Evolutionary conservation across 1,140 invertebrate genomes (phyloP), one percentile per base, ranked within the genome.

Genomic region (Leptinotarsa defecta): DNA sequence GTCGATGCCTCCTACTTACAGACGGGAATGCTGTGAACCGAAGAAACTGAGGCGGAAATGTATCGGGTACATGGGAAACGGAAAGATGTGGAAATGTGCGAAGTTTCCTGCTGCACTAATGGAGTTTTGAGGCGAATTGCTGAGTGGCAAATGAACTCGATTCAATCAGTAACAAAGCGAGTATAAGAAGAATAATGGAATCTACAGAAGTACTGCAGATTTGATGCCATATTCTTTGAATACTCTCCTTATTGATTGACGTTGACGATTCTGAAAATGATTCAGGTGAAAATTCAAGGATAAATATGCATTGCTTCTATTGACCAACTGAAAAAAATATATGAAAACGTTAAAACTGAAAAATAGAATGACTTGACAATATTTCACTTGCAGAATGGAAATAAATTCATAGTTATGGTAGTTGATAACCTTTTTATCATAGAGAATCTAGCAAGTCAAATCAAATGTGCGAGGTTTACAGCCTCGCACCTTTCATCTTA

Each of bases 101-200:
- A 57, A 57, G 52, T 57, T 57, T 57, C 52, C 52, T 17, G 4
- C 15, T 17, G 52, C n/a, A 57, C 52, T 57, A 57, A 57, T 57
- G 52, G 52, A 57, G 52, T 57, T 57, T 57, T n/a, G 17, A 57
- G 52, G 52, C 13, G 52, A 57, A 57, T 57, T 57, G 52, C 52
- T n/a, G 52, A 57, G 52, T 57, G 52, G 52, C 52, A 57, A 57
- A 57, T 57, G 52, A 57, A 57, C 52, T 19, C 52, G 52, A 57
- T 57, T 57, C 52, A 57, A 57, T 57, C 52, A 57, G 52, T 8
- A 57, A 57, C n/a, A 15, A 17, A 57, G n/a, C 4, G 52, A 57
- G 52, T 4, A 57, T 17, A 57, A 4, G 13, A n/a, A 15, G 52
- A 57, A 57, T 57, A 43, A 57, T 57, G n/a, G 52, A 57, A 57